Conservation (phyloP, 2,113 vertebrate species). For the Steatornis caripensis region DNA sequence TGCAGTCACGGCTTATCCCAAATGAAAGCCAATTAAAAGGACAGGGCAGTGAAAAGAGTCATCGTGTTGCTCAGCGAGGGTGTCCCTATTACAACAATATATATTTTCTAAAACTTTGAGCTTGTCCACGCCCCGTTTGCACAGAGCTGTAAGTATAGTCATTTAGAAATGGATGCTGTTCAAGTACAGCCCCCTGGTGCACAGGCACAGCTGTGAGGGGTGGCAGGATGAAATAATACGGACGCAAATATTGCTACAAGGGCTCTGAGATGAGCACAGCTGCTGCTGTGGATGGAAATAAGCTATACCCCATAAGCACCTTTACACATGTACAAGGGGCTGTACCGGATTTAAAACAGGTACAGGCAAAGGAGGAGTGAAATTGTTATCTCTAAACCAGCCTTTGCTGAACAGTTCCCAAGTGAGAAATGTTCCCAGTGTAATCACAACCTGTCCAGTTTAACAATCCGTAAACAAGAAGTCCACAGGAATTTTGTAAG, state of each 20-base stretch:
- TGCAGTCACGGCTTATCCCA: neutral
- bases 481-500: neutral
- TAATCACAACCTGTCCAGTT: constrained; percentile 33
- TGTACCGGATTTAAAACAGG: constrained; percentile 20
- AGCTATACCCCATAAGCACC: constrained; percentile 27
- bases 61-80: neutral
- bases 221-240: constrained; percentile 48
- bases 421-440: constrained; percentile 27
- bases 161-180: constrained; percentile 54
- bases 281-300: constrained; percentile 31
- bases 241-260: constrained; percentile 49
- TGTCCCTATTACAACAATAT: neutral
- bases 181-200: constrained; percentile 58
- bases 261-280: constrained; percentile 32
- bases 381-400: constrained; percentile 12
- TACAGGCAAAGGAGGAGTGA: constrained; percentile 5
- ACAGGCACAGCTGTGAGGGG: constrained; percentile 55
- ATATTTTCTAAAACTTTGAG: constrained; percentile 50
- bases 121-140: constrained; percentile 1
- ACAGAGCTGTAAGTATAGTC: neutral
- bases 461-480: neutral
- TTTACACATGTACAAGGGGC: constrained; percentile 15
- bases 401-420: neutral
- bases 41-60: neutral
- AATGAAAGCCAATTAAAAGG: constrained; percentile 2